phyloP scores from a whole-genome alignment of 2,888 invertebrate species.

The Pycnomerus fuliginosus region DNA sequence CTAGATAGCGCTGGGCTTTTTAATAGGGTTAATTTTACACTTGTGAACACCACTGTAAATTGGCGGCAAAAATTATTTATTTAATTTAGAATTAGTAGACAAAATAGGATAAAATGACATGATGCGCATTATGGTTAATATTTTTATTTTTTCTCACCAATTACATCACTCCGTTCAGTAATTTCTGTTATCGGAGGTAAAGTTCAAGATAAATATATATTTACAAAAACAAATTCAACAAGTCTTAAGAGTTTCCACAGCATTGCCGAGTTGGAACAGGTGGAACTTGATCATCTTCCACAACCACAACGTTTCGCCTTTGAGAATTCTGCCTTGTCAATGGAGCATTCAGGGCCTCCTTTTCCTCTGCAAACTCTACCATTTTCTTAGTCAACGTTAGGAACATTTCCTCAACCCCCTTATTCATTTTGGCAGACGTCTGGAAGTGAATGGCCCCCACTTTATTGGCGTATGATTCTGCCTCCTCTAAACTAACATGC shows the following conservation, averaged over 20 bases:
- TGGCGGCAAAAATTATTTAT: too few relatives aligned
- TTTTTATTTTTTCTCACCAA: not conserved
- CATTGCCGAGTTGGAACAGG: constrained; percentile 38
- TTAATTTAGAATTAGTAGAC: too few relatives aligned
- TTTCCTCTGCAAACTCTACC: constrained; percentile 55
- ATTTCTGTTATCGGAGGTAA: not conserved
- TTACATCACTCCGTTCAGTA: not conserved
- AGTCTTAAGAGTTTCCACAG: constrained; percentile 32
- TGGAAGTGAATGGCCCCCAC: constrained; percentile 92
- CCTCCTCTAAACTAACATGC: constrained; percentile 80
- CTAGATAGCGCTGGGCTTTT: too few relatives aligned
- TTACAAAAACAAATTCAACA: constrained; percentile 11
- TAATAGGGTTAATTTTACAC: too few relatives aligned
- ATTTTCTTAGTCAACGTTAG: constrained; percentile 77
- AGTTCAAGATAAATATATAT: constrained; percentile 1
- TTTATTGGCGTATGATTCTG: constrained; percentile 79
- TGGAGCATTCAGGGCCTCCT: constrained; percentile 39
- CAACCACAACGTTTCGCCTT: constrained; percentile 46
- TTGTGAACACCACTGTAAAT: too few relatives aligned
- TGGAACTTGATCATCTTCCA: constrained; percentile 45
- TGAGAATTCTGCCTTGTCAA: constrained; percentile 46
- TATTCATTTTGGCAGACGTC: constrained; percentile 90
- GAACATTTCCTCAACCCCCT: constrained; percentile 90
- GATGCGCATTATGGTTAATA: too few relatives aligned
- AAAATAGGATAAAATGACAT: too few relatives aligned